Evolutionary conservation across 2,797 vertebrate genomes (phyloP), one percentile per base, ranked within the genome.

Genomic region (Macroramphosus scolopax): DNA sequence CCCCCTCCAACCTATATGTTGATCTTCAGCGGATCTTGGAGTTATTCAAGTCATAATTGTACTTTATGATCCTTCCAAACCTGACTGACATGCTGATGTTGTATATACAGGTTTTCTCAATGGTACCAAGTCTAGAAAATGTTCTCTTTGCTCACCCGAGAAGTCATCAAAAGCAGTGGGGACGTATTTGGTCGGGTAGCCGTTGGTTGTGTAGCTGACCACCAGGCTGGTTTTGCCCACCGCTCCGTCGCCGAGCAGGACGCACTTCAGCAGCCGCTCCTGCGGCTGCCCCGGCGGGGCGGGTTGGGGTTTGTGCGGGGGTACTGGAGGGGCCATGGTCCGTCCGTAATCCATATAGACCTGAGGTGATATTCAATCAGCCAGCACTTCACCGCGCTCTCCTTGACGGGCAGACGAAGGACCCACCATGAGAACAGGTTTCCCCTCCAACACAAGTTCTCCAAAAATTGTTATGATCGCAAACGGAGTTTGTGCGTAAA

Each of bases 211-310:
- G 63, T 93, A 93, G 77, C 91, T 92, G 72, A 93, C 92, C 64
- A 93, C 89, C 67, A 93, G 83, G 17, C 92, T 93, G 40, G 92
- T 93, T 66, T 93, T 93, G 0, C 92, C 92, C 44, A 93, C 92
- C 6, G 92, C 92, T 17, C 92, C 92, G 60, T 93, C 92, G 0
- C 92, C 92, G 54, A 93, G 88, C 30, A 93, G 80, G 18, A 93
- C 89, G 60, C 92, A 92, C 82, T 93, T 92, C 15, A 93, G 78
- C 52, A 85, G 75, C 55, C 89, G 86, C 59, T 90, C 90, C 51
- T 87, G 82, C 6, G 62, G 25, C 30, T 71, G 66, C 2, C 81
- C 79, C 0, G 75, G 42, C 20, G 66, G 68, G 29, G 40, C 36
- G 0, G 79, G 42, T n/a, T 35, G 61, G 37, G 86, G 76, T 0